Evolutionary conservation across 2,888 invertebrate species (phyloP), one percentile per base, ranked within the genome.

Genomic region (Allolobophora icterica): DNA sequence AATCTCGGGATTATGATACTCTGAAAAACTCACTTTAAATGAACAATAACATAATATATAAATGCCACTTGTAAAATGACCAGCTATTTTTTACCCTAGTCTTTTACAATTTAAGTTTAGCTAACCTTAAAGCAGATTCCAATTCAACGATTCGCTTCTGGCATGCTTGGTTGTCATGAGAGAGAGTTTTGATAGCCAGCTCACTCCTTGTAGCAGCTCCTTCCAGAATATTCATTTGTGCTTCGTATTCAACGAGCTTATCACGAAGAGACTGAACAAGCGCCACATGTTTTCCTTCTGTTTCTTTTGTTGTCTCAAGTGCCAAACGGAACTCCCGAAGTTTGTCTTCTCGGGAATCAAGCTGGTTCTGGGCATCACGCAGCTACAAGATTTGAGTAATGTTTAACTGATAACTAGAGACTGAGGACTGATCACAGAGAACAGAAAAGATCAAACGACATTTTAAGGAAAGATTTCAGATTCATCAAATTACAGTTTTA

Each of bases 111-210:
- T 83, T 24, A 33, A 83, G n/a, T n/a, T 83, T 2, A 83, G 33
- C 89, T 89, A 92, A 95, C 95, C 94, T 94, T 33, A 95, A 92
- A 90, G 95, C 93, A 11, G 94, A 92, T 92, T 95, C 95, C 34
- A 95, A 93, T 58, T 95, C 95, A 1, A 94, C 45, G 58, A 95
- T 94, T 91, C 94, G 94, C 83, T 95, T 94, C 84, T 94, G 93
- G 35, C 93, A 90, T 33, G 94, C 94, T 71, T 94, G 92, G 91
- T 93, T 94, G 89, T 95, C 94, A 42, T 93, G 93, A 92, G 95
- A 94, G 58, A 95, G 92, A 19, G 94, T 92, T 15, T 93, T 91
- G 24, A 95, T 94, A 0, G 95, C 94, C 58, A 94, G 93, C 91
- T 95, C 95, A 91, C 94, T 94, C 45, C 95, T 93, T 8, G 93